These are phyloP conservation scores for Torymus aiolomorphi DNA, from an alignment of 2,888 invertebrate genomes.

Conservation along the genomic window DNA sequence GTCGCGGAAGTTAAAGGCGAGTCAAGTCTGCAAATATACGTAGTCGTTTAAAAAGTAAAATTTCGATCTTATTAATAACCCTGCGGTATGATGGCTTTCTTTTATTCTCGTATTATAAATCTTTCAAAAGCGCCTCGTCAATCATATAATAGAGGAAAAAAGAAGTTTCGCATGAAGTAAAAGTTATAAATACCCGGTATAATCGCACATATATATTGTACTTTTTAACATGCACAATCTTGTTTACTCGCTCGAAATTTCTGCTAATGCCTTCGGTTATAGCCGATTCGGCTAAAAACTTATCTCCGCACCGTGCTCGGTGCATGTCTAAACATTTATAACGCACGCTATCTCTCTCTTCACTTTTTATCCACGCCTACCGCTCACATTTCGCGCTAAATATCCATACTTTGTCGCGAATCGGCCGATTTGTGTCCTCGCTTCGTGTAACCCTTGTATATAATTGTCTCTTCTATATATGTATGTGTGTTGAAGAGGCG, in stretches of 20 bases:
- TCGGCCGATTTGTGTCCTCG: background rate
- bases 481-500: background rate
- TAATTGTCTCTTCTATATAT: background rate
- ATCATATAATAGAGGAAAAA: too few species aligned
- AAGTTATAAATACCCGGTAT: too few species aligned
- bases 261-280: background rate
- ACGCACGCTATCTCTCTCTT: conserved; percentile 1
- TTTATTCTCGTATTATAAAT: too few species aligned
- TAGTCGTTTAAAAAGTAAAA: background rate
- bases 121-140: too few species aligned
- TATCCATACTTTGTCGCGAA: conserved; percentile 14
- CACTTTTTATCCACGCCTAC: background rate
- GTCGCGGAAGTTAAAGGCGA: conserved; percentile 35
- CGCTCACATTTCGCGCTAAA: background rate
- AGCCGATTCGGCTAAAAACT: conserved; percentile 19
- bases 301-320: conserved; percentile 10
- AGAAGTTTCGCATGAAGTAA: too few species aligned
- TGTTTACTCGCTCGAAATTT: conserved; percentile 16
- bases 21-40: too few species aligned
- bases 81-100: too few species aligned
- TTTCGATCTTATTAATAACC: background rate
- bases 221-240: conserved; percentile 13
- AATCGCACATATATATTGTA: background rate
- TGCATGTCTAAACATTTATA: conserved; percentile 45
- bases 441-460: too few species aligned